Evolutionary conservation across 2,113 vertebrate genomes (phyloP), one percentile per base, ranked within the genome.

Genomic region (Cygnus atratus): DNA sequence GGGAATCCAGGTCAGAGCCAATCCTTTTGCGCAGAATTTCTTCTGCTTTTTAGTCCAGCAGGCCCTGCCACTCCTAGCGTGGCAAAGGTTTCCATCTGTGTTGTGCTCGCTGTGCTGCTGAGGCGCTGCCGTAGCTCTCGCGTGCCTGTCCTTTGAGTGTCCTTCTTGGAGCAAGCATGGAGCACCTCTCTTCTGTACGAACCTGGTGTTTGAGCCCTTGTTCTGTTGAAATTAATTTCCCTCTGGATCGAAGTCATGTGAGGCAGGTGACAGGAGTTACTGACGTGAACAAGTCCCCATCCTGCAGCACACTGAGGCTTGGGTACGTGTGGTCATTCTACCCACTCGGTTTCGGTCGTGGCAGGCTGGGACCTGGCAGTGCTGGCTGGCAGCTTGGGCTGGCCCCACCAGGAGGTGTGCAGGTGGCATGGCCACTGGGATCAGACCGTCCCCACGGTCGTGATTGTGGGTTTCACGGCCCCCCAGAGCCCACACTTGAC

Each of bases 61-160:
- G 84, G 92, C 83, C 92, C 84, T 58, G 90, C 58, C 5, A 6
- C 33, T 67, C 84, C 54, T 77, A 71, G 59, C 2, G 3, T 43
- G 67, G 72, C 78, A 70, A 90, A 94, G 92, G 95, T 90, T 94
- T 57, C 95, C 95, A 91, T 94, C 93, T 94, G 93, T 77, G 85
- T 87, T 2, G 1, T 50, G 54, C 90, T 94, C 1, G 13, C 73
- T 31, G 70, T 88, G 90, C 76, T 71, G 75, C 67, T 87, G 61
- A 18, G 57, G 88, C 65, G 67, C 63, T 74, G 89, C 70, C 8
- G 1, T 84, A 86, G 78, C 85, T 94, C 41, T 55, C 22, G 3
- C 52, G 65, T 48, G 75, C 46, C 96, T 88, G 68, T 96, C 88
- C 39, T 93, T 80, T 43, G 82, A 58, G 20, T 2, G 21, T 80